Base-by-base conservation (phyloP, 2,888 invertebrate species). In the Yponomeuta evonymella region DNA sequence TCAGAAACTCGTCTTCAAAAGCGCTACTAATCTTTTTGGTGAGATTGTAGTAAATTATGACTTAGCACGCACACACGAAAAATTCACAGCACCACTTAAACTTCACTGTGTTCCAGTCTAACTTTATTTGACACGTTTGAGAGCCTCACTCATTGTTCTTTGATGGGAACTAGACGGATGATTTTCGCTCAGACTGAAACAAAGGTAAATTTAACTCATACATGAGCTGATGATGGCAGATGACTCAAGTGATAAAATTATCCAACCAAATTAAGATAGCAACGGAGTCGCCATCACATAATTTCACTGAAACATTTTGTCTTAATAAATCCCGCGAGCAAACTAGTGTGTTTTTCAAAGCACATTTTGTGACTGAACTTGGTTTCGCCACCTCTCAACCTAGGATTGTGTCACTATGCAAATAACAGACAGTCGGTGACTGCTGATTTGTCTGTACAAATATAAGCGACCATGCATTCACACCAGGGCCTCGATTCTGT, bases 201-300 rank as follows among this genome's bases (percentile, higher is more conserved):
- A 8, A 43, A 43, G 6, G 1, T 43, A 43, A 33, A 33, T 43
- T 8, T 8, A 8, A 43, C 43, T 43, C 9, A 4, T 43, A 43
- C 43, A 8, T 43, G 5, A 43, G 43, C 43, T 43, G 43, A 43
- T 43, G 77, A 62, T 62, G 23, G 29, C n/a, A 29, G 29, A 9
- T 63, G 5, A 30, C 65, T 30, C 6, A 33, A 65, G 12, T 29
- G 30, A 12, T 30, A 33, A 30, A 30, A 65, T 23, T 5, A 30
- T 12, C 12, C 30, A 65, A 30, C 33, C 30, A 29, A 65, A 30
- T 12, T 33, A 65, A 29, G 23, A 23, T 23, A 23, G 51, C 15
- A 58, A 58, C 51, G 51, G 51, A 58, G 3, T 15, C 2, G 15
- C 15, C 51, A 8, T 10, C 51, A 58, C 51, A 58, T 58, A 15